Evolutionary conservation across 2,888 invertebrate species (phyloP).

Genomic region (Trypoxylon attenuatum): DNA sequence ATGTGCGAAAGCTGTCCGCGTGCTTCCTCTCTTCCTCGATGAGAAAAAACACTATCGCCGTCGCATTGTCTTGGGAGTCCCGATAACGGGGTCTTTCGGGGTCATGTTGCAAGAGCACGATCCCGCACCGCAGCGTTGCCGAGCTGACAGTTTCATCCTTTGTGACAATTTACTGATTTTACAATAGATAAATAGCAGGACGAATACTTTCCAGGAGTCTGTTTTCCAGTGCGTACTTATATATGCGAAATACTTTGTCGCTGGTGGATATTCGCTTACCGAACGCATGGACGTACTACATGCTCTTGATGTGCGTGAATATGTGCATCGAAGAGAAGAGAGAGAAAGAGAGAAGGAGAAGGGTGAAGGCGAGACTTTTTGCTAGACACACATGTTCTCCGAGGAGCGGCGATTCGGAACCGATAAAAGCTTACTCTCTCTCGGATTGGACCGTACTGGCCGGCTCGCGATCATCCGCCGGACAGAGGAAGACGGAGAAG

Average conservation of each 20-base stretch:
- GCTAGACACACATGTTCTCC: conserved; percentile 67
- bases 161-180: not conserved
- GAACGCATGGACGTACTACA: no score
- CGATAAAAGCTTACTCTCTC: conserved; percentile 64
- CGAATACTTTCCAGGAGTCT: no score
- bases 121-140: conserved; percentile 14
- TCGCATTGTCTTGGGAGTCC: conserved; percentile 39
- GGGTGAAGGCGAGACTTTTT: conserved; percentile 61
- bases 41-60: conserved; percentile 31
- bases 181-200: no score
- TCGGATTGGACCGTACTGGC: conserved; percentile 7
- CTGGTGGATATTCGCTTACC: no score
- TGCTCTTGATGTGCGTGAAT: no score
- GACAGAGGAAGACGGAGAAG: conserved; percentile 28
- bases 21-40: conserved; percentile 8
- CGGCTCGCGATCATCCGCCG: conserved; percentile 12
- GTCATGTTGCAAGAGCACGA: conserved; percentile 48
- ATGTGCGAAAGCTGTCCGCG: not conserved
- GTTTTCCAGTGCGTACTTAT: no score
- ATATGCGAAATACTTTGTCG: no score
- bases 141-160: not conserved
- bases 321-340: not conserved
- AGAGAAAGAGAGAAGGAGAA: conserved; percentile 27
- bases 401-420: conserved; percentile 66
- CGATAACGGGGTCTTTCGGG: conserved; percentile 40